Conservation (phyloP, 2,113 vertebrate genomes). For the Catharus minimus region DNA sequence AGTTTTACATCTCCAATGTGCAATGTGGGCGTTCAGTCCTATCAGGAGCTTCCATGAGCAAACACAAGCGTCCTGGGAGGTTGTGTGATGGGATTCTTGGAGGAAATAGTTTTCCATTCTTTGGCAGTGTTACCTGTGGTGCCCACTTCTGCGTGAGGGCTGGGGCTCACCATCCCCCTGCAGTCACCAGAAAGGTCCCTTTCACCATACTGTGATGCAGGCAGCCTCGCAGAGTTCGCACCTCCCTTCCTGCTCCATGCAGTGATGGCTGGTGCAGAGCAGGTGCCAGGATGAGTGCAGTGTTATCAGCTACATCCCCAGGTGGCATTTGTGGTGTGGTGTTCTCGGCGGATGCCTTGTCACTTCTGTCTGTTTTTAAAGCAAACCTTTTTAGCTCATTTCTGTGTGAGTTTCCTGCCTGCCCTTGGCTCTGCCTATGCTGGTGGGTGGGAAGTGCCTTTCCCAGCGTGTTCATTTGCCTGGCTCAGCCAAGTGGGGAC, state of each 20-base stretch:
- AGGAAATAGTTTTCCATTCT: neutral
- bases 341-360: neutral
- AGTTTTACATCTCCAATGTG: neutral
- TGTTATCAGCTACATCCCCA: neutral
- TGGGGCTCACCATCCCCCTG: neutral
- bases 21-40: neutral
- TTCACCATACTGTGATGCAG: too few species aligned
- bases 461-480: neutral
- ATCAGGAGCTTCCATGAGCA: neutral
- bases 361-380: constrained; percentile 38
- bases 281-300: neutral
- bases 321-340: neutral
- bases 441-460: neutral
- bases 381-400: neutral
- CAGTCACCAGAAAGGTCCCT: neutral
- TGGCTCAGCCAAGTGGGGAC: neutral
- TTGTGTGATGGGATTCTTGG: neutral
- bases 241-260: neutral
- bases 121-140: rapidly evolving
- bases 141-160: neutral
- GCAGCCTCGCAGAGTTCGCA: rapidly evolving
- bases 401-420: neutral
- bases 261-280: rapidly evolving
- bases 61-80: neutral
- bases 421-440: neutral